Evolutionary conservation across 1,140 invertebrate genomes (phyloP).

Genomic region (fruit fly (Drosophila melanogaster)): DNA sequence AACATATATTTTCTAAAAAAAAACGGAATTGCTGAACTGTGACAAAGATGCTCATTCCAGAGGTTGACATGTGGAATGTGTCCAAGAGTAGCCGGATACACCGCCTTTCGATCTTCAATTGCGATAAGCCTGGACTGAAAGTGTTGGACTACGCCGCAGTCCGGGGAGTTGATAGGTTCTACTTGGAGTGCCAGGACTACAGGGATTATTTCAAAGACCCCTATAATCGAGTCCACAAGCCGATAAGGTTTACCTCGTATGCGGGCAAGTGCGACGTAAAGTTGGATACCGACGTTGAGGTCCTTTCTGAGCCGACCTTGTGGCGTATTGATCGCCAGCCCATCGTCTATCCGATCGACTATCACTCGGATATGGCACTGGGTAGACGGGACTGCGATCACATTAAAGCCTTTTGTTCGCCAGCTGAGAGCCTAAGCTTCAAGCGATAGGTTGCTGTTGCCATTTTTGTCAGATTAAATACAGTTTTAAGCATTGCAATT

Average conservation of each 20-base stretch:
- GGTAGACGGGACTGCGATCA: conserved; percentile 9
- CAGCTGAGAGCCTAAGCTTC: not conserved
- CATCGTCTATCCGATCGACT: conserved; percentile 41
- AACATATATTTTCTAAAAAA: not conserved
- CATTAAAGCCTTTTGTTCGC: not conserved
- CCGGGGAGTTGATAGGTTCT: conserved; percentile 49
- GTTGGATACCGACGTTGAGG: conserved; percentile 12
- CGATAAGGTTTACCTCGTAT: conserved; percentile 20
- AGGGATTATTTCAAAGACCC: conserved; percentile 68
- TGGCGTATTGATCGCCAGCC: conserved; percentile 50
- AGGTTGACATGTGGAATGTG: conserved; percentile 60
- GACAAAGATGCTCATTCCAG: conserved; percentile 35
- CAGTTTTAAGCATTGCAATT: not conserved
- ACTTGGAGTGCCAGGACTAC: conserved; percentile 59
- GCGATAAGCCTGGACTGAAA: conserved; percentile 34
- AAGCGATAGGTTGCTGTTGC: not conserved
- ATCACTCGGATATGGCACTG: conserved; percentile 4
- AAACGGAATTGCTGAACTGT: not conserved
- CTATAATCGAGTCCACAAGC: conserved; percentile 34
- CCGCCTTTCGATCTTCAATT: conserved; percentile 39
- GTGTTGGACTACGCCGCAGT: conserved; percentile 48
- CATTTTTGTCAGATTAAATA: conserved; percentile 2
- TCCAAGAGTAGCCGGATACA: conserved; percentile 38
- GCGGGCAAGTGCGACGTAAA: conserved; percentile 38
- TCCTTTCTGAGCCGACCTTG: not conserved